Evolutionary conservation across 2,113 vertebrate species (phyloP).

Genomic region (Amphilophus citrinellus): DNA sequence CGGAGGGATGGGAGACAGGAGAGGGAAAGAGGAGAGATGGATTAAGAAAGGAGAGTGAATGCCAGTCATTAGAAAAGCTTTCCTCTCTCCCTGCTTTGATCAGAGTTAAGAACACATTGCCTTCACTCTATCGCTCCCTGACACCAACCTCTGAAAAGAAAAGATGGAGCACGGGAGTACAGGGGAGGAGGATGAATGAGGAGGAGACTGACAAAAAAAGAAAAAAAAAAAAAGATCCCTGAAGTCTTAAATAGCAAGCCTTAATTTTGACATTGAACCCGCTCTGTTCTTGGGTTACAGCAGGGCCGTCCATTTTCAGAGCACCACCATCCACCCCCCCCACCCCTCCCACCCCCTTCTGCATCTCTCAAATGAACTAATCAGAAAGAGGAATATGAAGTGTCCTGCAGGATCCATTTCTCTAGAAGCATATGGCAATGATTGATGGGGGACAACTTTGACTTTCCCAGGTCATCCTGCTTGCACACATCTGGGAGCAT

Average conservation of each 20-base stretch:
- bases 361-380: constrained; percentile 85
- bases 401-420: constrained; percentile 82
- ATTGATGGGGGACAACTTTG: constrained; percentile 80
- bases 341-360: constrained; percentile 6
- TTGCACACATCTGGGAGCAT: constrained; percentile 75
- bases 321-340: constrained; percentile 14
- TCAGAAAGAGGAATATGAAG: constrained; percentile 80
- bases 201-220: constrained; percentile 29
- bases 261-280: constrained; percentile 79
- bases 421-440: constrained; percentile 80
- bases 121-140: constrained; percentile 70
- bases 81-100: constrained; percentile 75
- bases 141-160: constrained; percentile 73
- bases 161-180: constrained; percentile 50
- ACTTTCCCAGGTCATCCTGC: constrained; percentile 78
- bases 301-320: constrained; percentile 81
- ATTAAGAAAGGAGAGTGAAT: constrained; percentile 76
- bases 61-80: constrained; percentile 76
- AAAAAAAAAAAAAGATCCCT: constrained; percentile 53
- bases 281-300: constrained; percentile 74
- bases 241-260: constrained; percentile 76
- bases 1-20: constrained; percentile 64
- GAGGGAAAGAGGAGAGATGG: constrained; percentile 68
- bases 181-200: constrained; percentile 27
- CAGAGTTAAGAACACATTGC: constrained; percentile 76